Percentiles rank a stretch among this genome's conserved stretches.
These are phyloP conservation scores for Triplophysa yarkandensis DNA, from an alignment of 2,797 vertebrate species.

Conservation along the genomic window DNA sequence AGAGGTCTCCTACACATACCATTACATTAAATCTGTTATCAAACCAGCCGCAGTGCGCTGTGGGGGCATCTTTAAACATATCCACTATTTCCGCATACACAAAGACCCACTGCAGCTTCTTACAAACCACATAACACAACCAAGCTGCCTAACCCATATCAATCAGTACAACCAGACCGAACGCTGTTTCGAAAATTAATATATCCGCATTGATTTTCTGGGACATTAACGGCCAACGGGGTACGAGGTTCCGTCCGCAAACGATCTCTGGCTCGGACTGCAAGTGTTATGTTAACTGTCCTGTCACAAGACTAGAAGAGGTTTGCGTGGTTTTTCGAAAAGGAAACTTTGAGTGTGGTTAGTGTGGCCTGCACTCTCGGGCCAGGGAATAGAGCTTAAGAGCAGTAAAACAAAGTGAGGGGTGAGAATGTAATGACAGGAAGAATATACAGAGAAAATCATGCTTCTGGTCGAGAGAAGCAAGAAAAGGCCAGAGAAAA, in stretches of 20 bases:
- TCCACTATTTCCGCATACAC: conserved; percentile 40
- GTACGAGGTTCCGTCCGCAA: conserved; percentile 38
- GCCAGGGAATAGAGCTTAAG: conserved; percentile 40
- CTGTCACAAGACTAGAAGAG: conserved; percentile 46
- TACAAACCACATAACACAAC: conserved; percentile 56
- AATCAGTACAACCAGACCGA: conserved; percentile 35
- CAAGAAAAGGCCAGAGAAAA: conserved; percentile 2
- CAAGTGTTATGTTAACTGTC: conserved; percentile 47
- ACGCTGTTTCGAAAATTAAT: conserved; percentile 36
- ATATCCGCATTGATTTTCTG: conserved; percentile 46
- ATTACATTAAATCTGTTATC: conserved; percentile 57
- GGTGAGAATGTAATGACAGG: conserved; percentile 15
- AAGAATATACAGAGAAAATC: not conserved
- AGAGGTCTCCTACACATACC: conserved; percentile 51
- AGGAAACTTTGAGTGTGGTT: conserved; percentile 60
- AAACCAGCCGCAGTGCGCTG: conserved; percentile 36
- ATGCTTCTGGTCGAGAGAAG: not conserved
- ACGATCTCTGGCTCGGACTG: conserved; percentile 29
- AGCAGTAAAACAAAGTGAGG: conserved; percentile 23
- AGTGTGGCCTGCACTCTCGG: conserved; percentile 46
- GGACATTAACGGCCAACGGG: conserved; percentile 39
- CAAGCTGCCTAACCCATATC: conserved; percentile 37
- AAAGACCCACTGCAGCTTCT: conserved; percentile 40
- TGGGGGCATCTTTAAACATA: conserved; percentile 57
- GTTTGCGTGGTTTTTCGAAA: conserved; percentile 57